Conservation (phyloP, 2,113 vertebrate species). For the Neomonachus schauinslandi region DNA sequence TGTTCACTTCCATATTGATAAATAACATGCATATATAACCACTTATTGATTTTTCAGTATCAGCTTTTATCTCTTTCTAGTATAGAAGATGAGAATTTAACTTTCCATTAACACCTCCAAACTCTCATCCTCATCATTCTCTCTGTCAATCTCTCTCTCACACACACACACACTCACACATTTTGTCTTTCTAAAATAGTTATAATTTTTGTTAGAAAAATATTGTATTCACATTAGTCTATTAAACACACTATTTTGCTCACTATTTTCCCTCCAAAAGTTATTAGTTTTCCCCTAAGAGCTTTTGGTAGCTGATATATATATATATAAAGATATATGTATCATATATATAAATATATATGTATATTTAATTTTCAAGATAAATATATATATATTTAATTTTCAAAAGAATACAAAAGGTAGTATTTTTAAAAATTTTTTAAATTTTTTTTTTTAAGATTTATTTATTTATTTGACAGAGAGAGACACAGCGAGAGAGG, state of each 20-base stretch:
- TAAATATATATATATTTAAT: not conserved
- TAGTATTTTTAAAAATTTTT: too few relatives aligned
- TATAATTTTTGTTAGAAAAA: not conserved
- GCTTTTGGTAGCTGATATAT: not conserved
- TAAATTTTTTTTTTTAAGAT: too few relatives aligned
- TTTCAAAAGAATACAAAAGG: not conserved
- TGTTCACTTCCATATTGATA: not conserved
- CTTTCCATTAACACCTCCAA: not conserved
- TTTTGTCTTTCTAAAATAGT: not conserved
- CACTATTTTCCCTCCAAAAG: not conserved
- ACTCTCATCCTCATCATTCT: not conserved
- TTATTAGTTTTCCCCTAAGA: not conserved
- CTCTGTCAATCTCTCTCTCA: not conserved
- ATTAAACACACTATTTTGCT: not conserved
- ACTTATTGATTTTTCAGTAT: conserved; percentile 44
- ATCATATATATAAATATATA: not conserved
- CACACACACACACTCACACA: not conserved
- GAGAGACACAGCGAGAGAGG: too few relatives aligned
- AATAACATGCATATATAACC: not conserved
- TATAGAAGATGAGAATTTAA: not conserved
- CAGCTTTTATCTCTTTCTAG: not conserved
- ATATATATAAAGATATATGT: not conserved
- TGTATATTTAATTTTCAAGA: not conserved
- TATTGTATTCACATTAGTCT: not conserved
- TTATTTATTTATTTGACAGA: too few relatives aligned